Base-by-base conservation (phyloP, 2,888 invertebrate genomes). In the Synergus laeviventris region DNA sequence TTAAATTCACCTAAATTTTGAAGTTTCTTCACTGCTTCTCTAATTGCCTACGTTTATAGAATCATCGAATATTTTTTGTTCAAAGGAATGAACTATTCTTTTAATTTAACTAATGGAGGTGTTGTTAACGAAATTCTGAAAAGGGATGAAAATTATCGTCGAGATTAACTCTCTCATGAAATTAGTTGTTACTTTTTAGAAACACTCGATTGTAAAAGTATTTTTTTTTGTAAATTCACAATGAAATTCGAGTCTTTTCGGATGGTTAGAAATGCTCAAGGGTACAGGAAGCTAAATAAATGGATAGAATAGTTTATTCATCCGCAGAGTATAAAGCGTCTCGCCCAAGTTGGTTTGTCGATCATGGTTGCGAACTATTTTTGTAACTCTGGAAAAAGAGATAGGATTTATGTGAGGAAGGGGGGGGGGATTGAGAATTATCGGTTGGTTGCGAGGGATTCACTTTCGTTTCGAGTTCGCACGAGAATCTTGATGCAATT, bases 381-480 rank as follows among this genome's bases (percentile, higher is more conserved):
- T 62, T 38, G 36, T 62, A 62, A 62, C 61, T 62, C 36, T 36
- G 16, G 61, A 16, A 49, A 70, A 49, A 31, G 70, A 70, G 49
- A 70, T 24, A 70, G 70, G 49, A 70, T 70, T 70, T 70, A 49
- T 18, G 12, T 56, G 56, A 21, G 70, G 49, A 21, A 21, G 70
- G 49, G 16, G 31, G n/a, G 36, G n/a, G n/a, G 11, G 49, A 49
- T 36, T 49, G 24, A 31, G 45, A 70, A 70, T 70, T 70, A 70
- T 70, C 49, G 45, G 45, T 70, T 79, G 70, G 73, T 77, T 79
- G 80, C 79, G 81, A 82, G 83, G 84, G 86, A 87, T 87, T 86
- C 85, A 84, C 86, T 87, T 86, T 87, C 86, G 84, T 86, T 81
- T 82, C 83, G 82, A 82, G 82, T 84, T 85, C 83, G 78, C 84